A percentile compares a stretch with the other conserved stretches of the same genome.
phyloP scores from a whole-genome alignment of 2,888 invertebrate genomes.

The Lochmaea capreae region DNA sequence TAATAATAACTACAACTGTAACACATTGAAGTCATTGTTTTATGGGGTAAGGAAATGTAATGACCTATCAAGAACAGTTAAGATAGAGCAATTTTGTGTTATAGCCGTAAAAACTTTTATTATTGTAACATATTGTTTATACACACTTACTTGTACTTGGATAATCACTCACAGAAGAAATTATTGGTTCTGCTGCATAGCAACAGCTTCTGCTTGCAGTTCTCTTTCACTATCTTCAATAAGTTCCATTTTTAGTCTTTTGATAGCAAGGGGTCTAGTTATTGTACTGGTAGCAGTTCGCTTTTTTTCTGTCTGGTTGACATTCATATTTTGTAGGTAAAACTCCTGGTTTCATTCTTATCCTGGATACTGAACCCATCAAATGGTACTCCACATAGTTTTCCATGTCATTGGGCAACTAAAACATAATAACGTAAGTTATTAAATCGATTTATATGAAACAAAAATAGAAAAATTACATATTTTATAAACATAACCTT shows the following conservation, averaged over 20 bases:
- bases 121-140: not conserved
- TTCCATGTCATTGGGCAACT: slow-evolving; percentile 30
- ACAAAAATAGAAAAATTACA: not conserved
- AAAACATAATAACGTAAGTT: not conserved
- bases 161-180: not conserved
- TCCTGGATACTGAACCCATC: slow-evolving; percentile 17
- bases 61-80: too few relatives aligned
- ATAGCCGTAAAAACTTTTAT: not conserved
- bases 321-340: slow-evolving; percentile 22
- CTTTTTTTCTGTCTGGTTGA: slow-evolving; percentile 14
- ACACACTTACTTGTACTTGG: not conserved
- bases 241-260: slow-evolving; percentile 9
- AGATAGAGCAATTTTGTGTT: not conserved
- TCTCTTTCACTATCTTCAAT: slow-evolving; percentile 15
- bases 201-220: slow-evolving; percentile 5
- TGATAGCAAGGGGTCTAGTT: slow-evolving; percentile 6
- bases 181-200: not conserved
- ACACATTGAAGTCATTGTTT: too few relatives aligned
- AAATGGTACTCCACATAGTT: slow-evolving; percentile 21
- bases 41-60: too few relatives aligned
- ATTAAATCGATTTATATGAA: not conserved
- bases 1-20: too few relatives aligned
- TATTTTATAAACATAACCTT: not conserved
- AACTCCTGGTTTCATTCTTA: slow-evolving; percentile 22
- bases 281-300: not conserved